phyloP scores from a whole-genome alignment of 2,113 vertebrate species.

The Galemys pyrenaicus region DNA sequence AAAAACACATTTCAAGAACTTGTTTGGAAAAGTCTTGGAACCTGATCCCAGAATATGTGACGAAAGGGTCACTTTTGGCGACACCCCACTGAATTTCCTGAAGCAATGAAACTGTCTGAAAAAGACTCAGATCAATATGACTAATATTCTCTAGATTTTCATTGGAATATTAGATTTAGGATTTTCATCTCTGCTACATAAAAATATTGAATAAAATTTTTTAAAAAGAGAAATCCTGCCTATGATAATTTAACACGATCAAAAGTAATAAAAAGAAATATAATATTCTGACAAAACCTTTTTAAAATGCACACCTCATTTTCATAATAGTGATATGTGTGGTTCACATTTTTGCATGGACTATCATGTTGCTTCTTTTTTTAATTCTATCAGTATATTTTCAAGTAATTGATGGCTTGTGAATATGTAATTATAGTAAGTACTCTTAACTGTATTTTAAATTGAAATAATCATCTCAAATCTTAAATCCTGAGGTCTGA shows the following conservation, averaged over 20 bases:
- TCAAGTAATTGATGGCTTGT: neutral
- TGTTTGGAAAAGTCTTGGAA: conserved; percentile 27
- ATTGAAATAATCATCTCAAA: conserved; percentile 26
- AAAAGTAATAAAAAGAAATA: conserved; percentile 11
- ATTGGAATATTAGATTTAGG: neutral
- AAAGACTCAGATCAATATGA: conserved; percentile 4
- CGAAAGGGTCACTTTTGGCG: neutral
- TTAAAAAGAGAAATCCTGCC: neutral
- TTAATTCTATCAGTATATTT: neutral
- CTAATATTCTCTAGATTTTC: neutral
- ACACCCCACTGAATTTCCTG: neutral
- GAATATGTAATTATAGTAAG: neutral
- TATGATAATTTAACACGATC: neutral
- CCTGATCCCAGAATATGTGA: neutral
- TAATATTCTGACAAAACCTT: neutral
- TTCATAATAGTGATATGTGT: neutral
- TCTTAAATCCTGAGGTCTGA: conserved; percentile 1
- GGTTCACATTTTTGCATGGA: neutral
- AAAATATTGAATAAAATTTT: neutral
- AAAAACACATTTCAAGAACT: conserved; percentile 28
- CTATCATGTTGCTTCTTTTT: neutral
- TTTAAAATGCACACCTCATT: neutral
- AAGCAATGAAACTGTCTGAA: conserved; percentile 37
- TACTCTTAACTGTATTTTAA: neutral
- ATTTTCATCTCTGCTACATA: neutral